Base-by-base conservation (phyloP, 2,888 invertebrate species). In the Cantharis flavilabris region DNA sequence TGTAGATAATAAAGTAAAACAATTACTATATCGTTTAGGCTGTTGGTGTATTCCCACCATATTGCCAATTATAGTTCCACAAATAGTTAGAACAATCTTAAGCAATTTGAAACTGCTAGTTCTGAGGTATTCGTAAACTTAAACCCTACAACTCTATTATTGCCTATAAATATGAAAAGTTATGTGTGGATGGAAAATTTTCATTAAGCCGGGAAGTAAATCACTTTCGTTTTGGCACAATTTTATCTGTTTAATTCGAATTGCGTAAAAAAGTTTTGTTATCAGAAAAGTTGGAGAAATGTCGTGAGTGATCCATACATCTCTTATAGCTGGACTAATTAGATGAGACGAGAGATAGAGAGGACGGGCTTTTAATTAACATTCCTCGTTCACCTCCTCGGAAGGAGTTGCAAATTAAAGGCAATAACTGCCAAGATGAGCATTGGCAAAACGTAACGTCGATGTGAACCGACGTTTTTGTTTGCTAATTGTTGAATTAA, bases 401-500 rank as follows among this genome's bases (percentile, higher is more conserved):
- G 84, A 86, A 87, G 86, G 85, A 86, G 87, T 86, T 87, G 86
- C 88, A 88, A 88, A 88, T 88, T 88, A 88, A 87, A 88, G 88
- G 87, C 88, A 88, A 88, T 88, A 88, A 86, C 86, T 87, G 87
- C 87, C 87, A 87, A 84, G 86, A 85, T 83, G 86, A 85, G 84
- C 85, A 84, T 85, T 83, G 85, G 84, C 84, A 84, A 85, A 86
- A 84, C 84, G 84, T 84, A 84, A 85, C 85, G 83, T 82, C 83
- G 83, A 85, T 84, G 85, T 84, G 84, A 83, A 82, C 84, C 84
- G 84, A 83, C 86, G 87, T 88, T 87, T 87, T 88, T 88, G 87
- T 88, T 88, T 87, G 86, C 86, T 87, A 87, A 88, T 87, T 87
- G 87, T 88, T 86, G 87, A 87, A 88, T 88, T 88, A 87, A 87